Percentiles rank a stretch among this genome's conserved stretches.
Evolutionary conservation across 2,797 vertebrate species (phyloP).

Genomic region (Alfaro cultratus): DNA sequence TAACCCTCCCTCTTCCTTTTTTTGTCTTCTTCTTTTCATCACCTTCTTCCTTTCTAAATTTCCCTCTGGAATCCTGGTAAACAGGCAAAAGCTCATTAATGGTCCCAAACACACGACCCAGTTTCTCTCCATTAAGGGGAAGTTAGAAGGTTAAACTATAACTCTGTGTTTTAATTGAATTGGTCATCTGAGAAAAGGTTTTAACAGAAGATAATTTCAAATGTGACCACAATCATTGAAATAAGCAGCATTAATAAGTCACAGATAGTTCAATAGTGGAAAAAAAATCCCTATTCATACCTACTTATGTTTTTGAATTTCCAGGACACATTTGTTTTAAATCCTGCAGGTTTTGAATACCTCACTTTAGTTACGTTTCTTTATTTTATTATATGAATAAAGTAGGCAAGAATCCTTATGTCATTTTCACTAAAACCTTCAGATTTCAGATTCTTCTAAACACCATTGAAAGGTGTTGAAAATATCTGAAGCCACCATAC

Average conservation of each 20-base stretch:
- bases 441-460: neutral
- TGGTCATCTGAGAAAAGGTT: neutral
- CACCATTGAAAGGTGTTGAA: neutral
- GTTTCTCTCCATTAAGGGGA: constrained; percentile 4
- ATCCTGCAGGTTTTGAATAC: neutral
- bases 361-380: neutral
- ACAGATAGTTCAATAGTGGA: neutral
- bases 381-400: too few species aligned
- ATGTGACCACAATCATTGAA: neutral
- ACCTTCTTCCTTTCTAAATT: constrained; percentile 28
- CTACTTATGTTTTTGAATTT: neutral
- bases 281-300: neutral
- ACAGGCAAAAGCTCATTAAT: constrained; percentile 32
- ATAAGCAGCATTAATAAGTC: neutral
- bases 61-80: constrained; percentile 31
- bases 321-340: neutral
- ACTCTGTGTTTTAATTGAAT: neutral
- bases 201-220: neutral
- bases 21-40: constrained; percentile 10
- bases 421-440: neutral
- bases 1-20: constrained; percentile 40
- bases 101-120: constrained; percentile 4
- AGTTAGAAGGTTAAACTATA: neutral
- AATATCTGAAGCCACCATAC: neutral
- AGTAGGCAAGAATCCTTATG: neutral